Conservation (phyloP, 2,113 vertebrate species). For the Gymnocephalus cernua region DNA sequence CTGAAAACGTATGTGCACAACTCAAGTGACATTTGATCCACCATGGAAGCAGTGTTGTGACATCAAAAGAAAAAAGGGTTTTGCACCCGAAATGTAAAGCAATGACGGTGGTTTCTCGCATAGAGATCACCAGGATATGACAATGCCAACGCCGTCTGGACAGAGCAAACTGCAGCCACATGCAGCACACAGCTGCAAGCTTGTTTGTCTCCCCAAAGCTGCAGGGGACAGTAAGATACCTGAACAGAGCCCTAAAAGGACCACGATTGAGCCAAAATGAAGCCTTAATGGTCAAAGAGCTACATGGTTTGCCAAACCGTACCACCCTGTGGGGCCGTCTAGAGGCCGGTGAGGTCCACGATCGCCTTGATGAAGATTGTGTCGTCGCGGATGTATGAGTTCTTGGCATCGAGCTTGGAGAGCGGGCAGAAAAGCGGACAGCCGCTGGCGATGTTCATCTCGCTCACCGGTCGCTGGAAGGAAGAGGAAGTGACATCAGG, state of each 20-base stretch:
- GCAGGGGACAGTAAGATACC: conserved; percentile 56
- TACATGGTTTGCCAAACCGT: conserved; percentile 49
- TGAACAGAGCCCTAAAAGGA: conserved; percentile 49
- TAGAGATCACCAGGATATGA: conserved; percentile 32
- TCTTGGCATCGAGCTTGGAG: conserved; percentile 92
- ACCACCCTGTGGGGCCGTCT: conserved; percentile 40
- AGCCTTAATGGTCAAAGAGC: conserved; percentile 66
- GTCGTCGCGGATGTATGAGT: conserved; percentile 94
- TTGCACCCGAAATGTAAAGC: conserved; percentile 66
- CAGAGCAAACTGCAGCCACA: conserved; percentile 53
- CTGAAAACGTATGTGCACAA: conserved; percentile 37
- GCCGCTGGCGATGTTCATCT: conserved; percentile 99
- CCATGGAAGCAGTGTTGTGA: conserved; percentile 21
- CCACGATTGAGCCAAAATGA: conserved; percentile 53
- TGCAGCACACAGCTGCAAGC: conserved; percentile 55
- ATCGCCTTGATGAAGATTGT: conserved; percentile 98
- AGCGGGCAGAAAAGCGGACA: conserved; percentile 97
- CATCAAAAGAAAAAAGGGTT: conserved; percentile 41
- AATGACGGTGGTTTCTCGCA: conserved; percentile 37
- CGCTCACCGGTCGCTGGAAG: conserved; percentile 93
- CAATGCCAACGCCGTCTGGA: conserved; percentile 36
- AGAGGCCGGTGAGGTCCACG: conserved; percentile 96
- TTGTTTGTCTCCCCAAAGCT: conserved; percentile 54
- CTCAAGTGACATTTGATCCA: conserved; percentile 23
- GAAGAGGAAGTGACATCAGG: conserved; percentile 94